Conservation (phyloP, 2,113 vertebrate genomes). For the Amblyornis subalaris region DNA sequence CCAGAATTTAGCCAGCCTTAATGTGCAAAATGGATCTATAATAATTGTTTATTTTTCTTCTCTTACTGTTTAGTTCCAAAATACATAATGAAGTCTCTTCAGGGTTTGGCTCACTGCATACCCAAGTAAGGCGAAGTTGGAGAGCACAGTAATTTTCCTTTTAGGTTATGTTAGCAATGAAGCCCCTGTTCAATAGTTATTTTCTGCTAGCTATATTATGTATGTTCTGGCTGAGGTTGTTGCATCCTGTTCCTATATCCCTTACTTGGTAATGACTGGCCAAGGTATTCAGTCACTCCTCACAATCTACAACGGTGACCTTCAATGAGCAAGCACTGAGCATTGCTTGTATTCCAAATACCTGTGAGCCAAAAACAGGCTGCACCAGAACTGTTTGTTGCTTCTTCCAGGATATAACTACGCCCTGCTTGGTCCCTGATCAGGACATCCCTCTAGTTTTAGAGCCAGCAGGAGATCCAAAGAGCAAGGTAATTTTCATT, state of each 20-base stretch:
- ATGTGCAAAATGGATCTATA: slow-evolving; percentile 18
- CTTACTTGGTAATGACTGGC: neutral
- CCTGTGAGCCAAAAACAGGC: slow-evolving; percentile 41
- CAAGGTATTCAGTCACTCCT: neutral
- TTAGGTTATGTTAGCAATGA: neutral
- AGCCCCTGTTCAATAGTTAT: neutral
- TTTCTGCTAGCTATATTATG: neutral
- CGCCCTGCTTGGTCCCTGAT: slow-evolving; percentile 65
- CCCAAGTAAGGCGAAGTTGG: neutral
- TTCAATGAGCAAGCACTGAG: neutral
- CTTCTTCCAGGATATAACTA: slow-evolving; percentile 70
- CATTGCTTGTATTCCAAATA: slow-evolving; percentile 23
- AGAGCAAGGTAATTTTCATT: slow-evolving; percentile 59
- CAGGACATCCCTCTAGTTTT: slow-evolving; percentile 66
- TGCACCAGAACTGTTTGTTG: slow-evolving; percentile 67
- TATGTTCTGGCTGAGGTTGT: neutral
- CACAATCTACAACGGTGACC: neutral
- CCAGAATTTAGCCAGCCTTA: slow-evolving; percentile 63
- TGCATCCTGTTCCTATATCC: neutral
- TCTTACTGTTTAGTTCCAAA: neutral
- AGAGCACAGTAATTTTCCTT: neutral
- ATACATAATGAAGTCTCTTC: neutral
- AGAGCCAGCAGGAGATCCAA: slow-evolving; percentile 63
- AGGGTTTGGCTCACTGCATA: neutral
- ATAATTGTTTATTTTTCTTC: neutral